phyloP scores from a whole-genome alignment of 1,140 invertebrate species.

The Ostrea edulis region DNA sequence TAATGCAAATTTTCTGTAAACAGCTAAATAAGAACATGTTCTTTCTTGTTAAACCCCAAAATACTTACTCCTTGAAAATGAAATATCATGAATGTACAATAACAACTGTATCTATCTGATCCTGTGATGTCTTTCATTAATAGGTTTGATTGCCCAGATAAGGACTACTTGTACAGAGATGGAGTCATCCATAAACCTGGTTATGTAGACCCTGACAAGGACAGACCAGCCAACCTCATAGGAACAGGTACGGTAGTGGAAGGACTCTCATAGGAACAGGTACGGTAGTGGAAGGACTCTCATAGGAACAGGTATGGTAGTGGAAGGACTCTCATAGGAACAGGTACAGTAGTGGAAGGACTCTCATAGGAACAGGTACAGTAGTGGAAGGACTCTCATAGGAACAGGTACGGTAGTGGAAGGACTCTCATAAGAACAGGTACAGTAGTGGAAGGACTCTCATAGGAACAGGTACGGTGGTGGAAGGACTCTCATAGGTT shows the following conservation, averaged over 20 bases:
- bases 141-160: slow-evolving; percentile 85
- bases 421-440: neutral
- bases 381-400: too few species aligned
- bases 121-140: slow-evolving; percentile 79
- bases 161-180: slow-evolving; percentile 79
- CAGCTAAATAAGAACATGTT: too few species aligned
- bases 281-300: neutral
- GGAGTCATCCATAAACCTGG: slow-evolving; percentile 70
- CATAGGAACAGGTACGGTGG: too few species aligned
- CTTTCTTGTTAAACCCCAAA: too few species aligned
- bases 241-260: slow-evolving; percentile 43
- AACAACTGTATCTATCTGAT: too few species aligned
- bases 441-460: neutral
- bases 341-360: too few species aligned
- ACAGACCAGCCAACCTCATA: slow-evolving; percentile 52
- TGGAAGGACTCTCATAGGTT: too few species aligned
- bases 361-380: slow-evolving; percentile 28
- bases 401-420: neutral
- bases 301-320: neutral
- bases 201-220: slow-evolving; percentile 52
- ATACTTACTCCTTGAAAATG: too few species aligned
- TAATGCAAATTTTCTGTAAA: too few species aligned
- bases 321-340: neutral
- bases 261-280: too few species aligned
- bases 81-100: too few species aligned